Percentiles rank a stretch among this genome's conserved stretches.
Conservation (phyloP, 1,140 invertebrate genomes). For the Chlorops oryzae region DNA sequence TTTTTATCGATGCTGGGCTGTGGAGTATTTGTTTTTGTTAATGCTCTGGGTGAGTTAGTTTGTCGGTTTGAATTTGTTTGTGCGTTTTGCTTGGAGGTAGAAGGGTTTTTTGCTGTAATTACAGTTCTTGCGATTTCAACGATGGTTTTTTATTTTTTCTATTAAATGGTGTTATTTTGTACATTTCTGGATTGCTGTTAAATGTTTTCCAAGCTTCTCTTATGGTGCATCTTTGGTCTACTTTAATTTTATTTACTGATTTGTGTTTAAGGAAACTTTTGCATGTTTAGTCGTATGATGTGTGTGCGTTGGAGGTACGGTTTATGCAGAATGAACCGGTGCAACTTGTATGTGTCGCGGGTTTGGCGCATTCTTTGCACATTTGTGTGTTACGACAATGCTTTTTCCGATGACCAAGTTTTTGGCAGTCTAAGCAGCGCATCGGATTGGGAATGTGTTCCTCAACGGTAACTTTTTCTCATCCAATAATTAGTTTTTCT, state of each 20-base stretch:
- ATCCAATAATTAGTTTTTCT: not conserved
- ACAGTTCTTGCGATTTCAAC: not conserved
- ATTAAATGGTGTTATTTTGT: not conserved
- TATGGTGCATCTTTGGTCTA: not conserved
- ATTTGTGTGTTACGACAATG: not conserved
- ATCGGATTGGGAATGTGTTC: slow-evolving; percentile 1
- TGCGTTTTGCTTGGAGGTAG: not conserved
- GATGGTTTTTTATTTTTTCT: not conserved
- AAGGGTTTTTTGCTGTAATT: not conserved
- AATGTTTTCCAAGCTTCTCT: slow-evolving; percentile 5
- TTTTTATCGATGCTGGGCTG: not conserved
- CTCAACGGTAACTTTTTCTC: not conserved
- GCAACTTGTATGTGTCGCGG: not conserved
- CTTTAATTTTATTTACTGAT: slow-evolving; percentile 6
- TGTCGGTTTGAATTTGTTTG: not conserved
- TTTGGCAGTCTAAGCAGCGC: slow-evolving; percentile 2
- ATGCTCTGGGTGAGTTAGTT: not conserved
- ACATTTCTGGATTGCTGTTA: not conserved
- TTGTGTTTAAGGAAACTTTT: not conserved
- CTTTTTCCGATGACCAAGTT: slow-evolving; percentile 3
- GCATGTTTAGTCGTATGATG: not conserved
- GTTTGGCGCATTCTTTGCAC: slow-evolving; percentile 5
- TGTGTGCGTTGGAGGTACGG: not conserved
- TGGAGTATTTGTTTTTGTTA: not conserved
- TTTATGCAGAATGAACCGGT: slow-evolving; percentile 1